Base-by-base conservation (phyloP, 2,113 vertebrate genomes). In the Bos indicus region DNA sequence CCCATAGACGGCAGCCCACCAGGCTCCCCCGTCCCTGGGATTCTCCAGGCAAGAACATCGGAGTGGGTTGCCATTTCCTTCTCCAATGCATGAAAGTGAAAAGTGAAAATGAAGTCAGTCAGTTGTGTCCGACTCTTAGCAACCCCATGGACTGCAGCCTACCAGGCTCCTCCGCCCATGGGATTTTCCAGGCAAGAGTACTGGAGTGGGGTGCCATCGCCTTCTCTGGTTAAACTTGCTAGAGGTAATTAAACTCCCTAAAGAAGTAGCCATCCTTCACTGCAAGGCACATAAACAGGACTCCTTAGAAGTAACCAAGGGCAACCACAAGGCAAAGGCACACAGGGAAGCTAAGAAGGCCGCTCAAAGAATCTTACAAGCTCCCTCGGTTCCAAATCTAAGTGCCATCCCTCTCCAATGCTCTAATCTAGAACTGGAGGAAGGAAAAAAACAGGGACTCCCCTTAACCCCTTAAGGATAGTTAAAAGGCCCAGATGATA, bases 141-240 rank as follows among this genome's bases (percentile, higher is more conserved):
- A 0, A 10, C 23, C 3, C 23, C 56, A 25, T 4, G 9, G 23
- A 57, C 21, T 1, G 1, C 3, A 57, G 56, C 56, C 9, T 9
- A 11, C 8, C 23, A 57, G 56, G 23, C 52, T 16, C 52, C 52
- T 52, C 52, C 1, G 3, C 13, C 51, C 54, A 56, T 57, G 56
- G 56, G 8, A 57, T 57, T 57, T 25, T 57, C 56, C 56, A 57
- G 8, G 56, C 8, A 57, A 57, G 56, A 25, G 8, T 25, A 25
- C 56, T 57, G 56, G 56, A 57, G 21, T 9, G 21, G 21, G 21
- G 8, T 57, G 56, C 8, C 23, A 11, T 57, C 10, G 21, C 56
- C 7, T 57, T 25, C 23, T 25, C 56, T 3, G 13, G 60, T 64
- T 64, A n/a, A 64, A 64, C 62, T 64, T 64, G 62, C 62, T n/a